Conservation (phyloP, 2,113 vertebrate genomes). For the Hippotragus niger region DNA sequence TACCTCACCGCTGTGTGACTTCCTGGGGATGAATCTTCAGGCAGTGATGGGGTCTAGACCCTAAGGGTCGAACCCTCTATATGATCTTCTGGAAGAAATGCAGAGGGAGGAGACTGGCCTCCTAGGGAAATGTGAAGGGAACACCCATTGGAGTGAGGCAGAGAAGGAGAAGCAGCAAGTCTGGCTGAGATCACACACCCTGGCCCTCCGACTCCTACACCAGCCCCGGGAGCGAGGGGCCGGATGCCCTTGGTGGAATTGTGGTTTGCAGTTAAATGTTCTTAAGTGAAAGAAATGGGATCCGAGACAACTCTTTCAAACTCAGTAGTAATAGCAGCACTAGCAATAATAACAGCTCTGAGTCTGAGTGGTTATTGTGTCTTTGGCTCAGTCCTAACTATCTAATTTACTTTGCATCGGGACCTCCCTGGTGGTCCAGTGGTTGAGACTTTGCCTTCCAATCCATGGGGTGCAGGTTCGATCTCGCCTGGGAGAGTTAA, state of each 20-base stretch:
- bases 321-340: not conserved
- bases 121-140: not conserved
- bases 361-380: not conserved
- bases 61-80: not conserved
- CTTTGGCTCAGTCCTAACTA: not conserved
- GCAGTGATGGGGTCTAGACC: not conserved
- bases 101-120: not conserved
- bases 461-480: not conserved
- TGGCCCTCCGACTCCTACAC: not conserved
- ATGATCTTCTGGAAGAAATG: not conserved
- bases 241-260: not conserved
- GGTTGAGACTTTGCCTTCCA: not conserved
- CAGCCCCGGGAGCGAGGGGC: not conserved
- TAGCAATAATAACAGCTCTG: not conserved
- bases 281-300: not conserved
- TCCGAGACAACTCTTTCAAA: not conserved
- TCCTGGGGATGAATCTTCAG: not conserved
- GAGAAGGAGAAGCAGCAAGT: not conserved
- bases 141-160: not conserved
- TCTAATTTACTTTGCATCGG: not conserved
- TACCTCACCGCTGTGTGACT: not conserved
- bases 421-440: not conserved
- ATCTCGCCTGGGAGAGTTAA: fast-evolving
- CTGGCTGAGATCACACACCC: not conserved
- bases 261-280: not conserved